Conservation (phyloP, 2,797 vertebrate species). For the Danio jaintianensis region DNA sequence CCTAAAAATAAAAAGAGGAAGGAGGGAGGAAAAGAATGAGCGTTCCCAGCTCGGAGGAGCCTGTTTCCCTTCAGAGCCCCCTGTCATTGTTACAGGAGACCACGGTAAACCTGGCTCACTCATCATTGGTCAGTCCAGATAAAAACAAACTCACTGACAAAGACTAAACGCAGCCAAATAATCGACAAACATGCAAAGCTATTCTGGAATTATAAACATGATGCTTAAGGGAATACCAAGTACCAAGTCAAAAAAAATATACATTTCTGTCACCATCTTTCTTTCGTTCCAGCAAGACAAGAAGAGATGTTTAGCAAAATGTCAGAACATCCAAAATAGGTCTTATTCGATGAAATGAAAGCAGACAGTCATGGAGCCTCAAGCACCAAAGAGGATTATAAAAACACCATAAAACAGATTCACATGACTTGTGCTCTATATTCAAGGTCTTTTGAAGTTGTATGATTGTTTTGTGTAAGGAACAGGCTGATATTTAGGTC, state of each 20-base stretch:
- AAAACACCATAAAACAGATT: constrained; percentile 4
- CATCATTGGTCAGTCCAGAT: constrained; percentile 34
- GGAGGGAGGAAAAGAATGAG: constrained; percentile 52
- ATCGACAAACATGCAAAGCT: not conserved
- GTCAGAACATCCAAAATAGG: not conserved
- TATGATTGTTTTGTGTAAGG: not conserved
- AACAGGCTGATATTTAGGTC: not conserved
- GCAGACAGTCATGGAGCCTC: not conserved
- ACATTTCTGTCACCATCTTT: not conserved
- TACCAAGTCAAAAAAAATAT: not conserved
- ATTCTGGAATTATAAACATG: constrained; percentile 2
- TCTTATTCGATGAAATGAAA: not conserved
- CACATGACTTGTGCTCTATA: not conserved
- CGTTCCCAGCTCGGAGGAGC: constrained; percentile 45
- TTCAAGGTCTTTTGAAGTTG: constrained; percentile 3
- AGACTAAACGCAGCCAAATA: not conserved
- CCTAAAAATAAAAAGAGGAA: constrained; percentile 62
- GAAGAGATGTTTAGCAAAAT: not conserved
- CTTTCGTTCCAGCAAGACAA: not conserved
- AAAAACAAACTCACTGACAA: constrained; percentile 18
- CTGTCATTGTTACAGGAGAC: constrained; percentile 50
- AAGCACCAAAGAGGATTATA: not conserved
- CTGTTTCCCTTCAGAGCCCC: constrained; percentile 56
- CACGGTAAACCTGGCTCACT: constrained; percentile 26
- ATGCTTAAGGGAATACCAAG: not conserved